These are phyloP conservation scores for Periplaneta americana DNA, from an alignment of 1,140 invertebrate genomes.

Conservation along the genomic window DNA sequence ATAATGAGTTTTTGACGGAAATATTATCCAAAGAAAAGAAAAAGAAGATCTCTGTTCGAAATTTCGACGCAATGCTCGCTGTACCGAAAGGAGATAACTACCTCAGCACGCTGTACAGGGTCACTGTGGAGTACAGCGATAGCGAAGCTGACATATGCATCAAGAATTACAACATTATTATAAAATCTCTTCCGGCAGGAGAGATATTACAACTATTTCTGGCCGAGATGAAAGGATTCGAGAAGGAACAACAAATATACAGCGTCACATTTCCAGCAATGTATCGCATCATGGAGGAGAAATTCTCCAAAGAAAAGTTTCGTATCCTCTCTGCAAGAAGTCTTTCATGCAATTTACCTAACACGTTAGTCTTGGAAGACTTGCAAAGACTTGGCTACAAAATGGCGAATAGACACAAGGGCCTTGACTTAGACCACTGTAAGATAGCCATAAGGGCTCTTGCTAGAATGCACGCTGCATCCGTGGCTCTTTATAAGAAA, in stretches of 20 bases:
- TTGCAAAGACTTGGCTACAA: conserved; percentile 16
- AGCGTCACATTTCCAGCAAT: background rate
- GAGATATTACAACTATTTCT: background rate
- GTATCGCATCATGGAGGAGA: background rate
- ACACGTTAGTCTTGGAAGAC: conserved; percentile 15
- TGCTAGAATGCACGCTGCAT: conserved; percentile 22
- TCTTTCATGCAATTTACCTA: background rate
- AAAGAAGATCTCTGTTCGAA: background rate
- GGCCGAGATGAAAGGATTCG: background rate
- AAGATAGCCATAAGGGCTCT: conserved; percentile 7
- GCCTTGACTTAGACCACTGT: conserved; percentile 21
- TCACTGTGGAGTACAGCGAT: background rate
- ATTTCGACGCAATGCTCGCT: background rate
- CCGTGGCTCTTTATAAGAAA: conserved; percentile 1
- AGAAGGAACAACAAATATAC: conserved; percentile 1
- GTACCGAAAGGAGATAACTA: conserved; percentile 15
- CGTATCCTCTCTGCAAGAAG: background rate
- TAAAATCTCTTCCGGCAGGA: background rate
- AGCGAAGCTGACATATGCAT: background rate
- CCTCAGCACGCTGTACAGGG: conserved; percentile 5
- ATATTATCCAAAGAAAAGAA: background rate
- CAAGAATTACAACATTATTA: background rate
- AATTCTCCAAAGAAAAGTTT: background rate
- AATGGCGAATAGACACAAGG: conserved; percentile 11
- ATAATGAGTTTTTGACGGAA: background rate